phyloP scores from a whole-genome alignment of 2,888 invertebrate species.

The Calameuta pallipes region DNA sequence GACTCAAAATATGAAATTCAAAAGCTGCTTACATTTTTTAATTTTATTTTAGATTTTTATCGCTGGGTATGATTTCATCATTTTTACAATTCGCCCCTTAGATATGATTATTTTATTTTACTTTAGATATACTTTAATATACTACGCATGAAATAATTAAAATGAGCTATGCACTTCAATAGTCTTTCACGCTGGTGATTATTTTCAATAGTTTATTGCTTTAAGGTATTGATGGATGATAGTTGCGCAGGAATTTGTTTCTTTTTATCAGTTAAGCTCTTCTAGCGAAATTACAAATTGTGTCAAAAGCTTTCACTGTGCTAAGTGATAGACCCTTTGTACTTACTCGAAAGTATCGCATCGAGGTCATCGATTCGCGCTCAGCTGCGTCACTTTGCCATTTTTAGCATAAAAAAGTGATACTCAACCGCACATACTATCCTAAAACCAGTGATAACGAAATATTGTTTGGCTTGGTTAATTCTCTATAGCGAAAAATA shows the following conservation, averaged over 20 bases:
- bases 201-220: too few relatives aligned
- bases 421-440: neutral
- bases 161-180: neutral
- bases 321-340: neutral
- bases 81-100: neutral
- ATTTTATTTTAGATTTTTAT: neutral
- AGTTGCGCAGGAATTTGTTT: neutral
- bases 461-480: neutral
- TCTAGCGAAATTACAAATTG: neutral
- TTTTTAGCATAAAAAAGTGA: neutral
- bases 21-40: neutral
- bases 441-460: neutral
- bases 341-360: neutral
- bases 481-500: neutral
- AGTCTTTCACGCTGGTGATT: too few relatives aligned
- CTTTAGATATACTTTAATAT: neutral
- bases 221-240: neutral
- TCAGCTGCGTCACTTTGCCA: neutral
- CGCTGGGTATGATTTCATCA: neutral
- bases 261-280: neutral
- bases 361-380: conserved; percentile 1
- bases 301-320: neutral
- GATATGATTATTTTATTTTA: neutral
- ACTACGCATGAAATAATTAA: neutral
- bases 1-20: neutral